These are phyloP conservation scores for Polydrusus tereticollis DNA, from an alignment of 2,888 invertebrate species.

Conservation along the genomic window DNA sequence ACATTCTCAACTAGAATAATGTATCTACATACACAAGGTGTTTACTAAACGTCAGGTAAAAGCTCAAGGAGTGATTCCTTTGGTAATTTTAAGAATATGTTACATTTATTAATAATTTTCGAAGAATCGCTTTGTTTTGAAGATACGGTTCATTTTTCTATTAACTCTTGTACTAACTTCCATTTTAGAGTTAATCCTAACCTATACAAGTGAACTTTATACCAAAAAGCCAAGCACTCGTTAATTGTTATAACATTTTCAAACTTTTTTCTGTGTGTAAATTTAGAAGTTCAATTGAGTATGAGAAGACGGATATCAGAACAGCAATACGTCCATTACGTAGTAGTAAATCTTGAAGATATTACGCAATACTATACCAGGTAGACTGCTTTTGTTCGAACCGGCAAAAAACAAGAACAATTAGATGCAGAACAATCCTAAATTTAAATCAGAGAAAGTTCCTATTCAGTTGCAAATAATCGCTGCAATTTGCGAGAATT, in stretches of 20 bases:
- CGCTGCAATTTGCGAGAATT: constrained; percentile 19
- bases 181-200: no score
- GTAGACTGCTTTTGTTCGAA: constrained; percentile 40
- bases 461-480: constrained; percentile 15
- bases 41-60: no score
- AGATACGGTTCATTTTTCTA: no score
- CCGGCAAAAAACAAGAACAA: constrained; percentile 13
- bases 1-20: no score
- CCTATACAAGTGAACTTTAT: no score
- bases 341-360: not conserved
- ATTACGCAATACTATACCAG: constrained; percentile 26
- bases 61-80: no score
- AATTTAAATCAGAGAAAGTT: constrained; percentile 38
- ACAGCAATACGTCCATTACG: not conserved
- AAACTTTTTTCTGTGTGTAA: not conserved
- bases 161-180: no score
- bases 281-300: not conserved
- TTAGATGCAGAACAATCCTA: constrained; percentile 25
- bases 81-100: no score
- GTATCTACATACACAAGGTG: no score
- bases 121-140: no score
- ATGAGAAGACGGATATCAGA: not conserved
- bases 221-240: no score
- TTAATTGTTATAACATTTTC: not conserved
- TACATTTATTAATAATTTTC: no score